A percentile compares a stretch with the other conserved stretches of the same genome.
These are phyloP conservation scores for Hemibagrus guttatus DNA, from an alignment of 2,797 vertebrate species.

Conservation along the genomic window DNA sequence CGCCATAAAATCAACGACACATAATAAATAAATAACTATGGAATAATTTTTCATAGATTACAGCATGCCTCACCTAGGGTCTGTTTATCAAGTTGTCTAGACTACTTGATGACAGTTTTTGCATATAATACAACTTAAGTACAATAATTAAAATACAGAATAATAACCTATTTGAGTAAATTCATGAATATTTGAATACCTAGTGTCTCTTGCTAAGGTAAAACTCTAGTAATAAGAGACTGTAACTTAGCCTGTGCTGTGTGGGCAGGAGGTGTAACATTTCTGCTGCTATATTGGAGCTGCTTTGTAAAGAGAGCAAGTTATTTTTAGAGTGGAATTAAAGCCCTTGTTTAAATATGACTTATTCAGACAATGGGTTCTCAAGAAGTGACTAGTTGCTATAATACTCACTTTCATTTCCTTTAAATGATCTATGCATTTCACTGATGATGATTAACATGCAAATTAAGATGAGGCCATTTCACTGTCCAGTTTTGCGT, in stretches of 20 bases:
- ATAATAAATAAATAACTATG: background rate
- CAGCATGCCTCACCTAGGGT: background rate
- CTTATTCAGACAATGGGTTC: background rate
- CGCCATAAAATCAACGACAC: background rate
- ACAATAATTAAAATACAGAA: background rate
- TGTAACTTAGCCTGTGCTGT: conserved; percentile 6
- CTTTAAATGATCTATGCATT: background rate
- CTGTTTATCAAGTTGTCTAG: background rate
- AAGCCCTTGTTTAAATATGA: background rate
- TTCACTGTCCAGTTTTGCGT: background rate
- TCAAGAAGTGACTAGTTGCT: background rate
- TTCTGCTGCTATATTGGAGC: conserved; percentile 16
- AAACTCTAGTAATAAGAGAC: conserved; percentile 20
- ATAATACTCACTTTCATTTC: background rate
- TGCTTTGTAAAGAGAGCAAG: conserved; percentile 24
- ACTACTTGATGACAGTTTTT: background rate
- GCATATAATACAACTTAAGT: background rate
- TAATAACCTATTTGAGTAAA: background rate
- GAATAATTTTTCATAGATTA: background rate
- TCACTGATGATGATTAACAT: background rate
- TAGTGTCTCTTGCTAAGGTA: background rate
- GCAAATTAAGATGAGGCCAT: background rate
- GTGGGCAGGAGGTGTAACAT: conserved; percentile 40
- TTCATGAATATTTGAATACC: background rate
- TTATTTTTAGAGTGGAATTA: conserved; percentile 25